These are phyloP conservation scores for Rhamphomyia laevipes DNA, from an alignment of 2,888 invertebrate species.

Conservation along the genomic window DNA sequence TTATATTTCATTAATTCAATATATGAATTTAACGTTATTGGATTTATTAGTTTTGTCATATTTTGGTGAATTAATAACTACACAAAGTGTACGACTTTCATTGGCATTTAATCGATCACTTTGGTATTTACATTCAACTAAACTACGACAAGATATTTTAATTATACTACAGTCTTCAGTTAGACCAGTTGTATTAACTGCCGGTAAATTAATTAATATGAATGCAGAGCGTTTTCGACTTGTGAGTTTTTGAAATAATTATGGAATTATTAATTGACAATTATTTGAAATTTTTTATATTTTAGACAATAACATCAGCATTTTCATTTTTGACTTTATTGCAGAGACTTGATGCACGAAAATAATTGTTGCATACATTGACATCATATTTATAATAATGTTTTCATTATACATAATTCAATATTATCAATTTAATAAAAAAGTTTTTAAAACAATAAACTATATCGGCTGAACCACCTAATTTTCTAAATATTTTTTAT, in stretches of 20 bases:
- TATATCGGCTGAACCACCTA: too few relatives aligned
- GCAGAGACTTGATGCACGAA: slow-evolving; percentile 23
- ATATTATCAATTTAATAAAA: too few relatives aligned
- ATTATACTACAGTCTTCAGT: slow-evolving; percentile 24
- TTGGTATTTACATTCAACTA: slow-evolving; percentile 24
- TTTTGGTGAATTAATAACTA: slow-evolving; percentile 23
- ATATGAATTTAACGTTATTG: slow-evolving; percentile 23
- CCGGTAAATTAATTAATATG: slow-evolving; percentile 26
- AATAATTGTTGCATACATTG: too few relatives aligned
- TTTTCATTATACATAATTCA: too few relatives aligned
- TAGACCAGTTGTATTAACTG: slow-evolving; percentile 23
- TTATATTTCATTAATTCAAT: slow-evolving; percentile 24
- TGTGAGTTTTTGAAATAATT: slow-evolving; percentile 16
- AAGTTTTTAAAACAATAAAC: too few relatives aligned
- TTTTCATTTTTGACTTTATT: slow-evolving; percentile 30
- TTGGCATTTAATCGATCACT: slow-evolving; percentile 27
- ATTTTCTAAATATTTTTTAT: too few relatives aligned
- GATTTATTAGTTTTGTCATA: slow-evolving; percentile 31
- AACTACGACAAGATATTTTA: slow-evolving; percentile 22
- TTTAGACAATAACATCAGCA: slow-evolving; percentile 26
- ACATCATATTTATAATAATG: too few relatives aligned
- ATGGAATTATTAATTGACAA: not conserved
- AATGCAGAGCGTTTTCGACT: slow-evolving; percentile 25
- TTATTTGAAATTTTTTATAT: slow-evolving; percentile 6
- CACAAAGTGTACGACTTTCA: slow-evolving; percentile 25